Evolutionary conservation across 2,113 vertebrate genomes (phyloP).

Genomic region (Phaethornis superciliosus): DNA sequence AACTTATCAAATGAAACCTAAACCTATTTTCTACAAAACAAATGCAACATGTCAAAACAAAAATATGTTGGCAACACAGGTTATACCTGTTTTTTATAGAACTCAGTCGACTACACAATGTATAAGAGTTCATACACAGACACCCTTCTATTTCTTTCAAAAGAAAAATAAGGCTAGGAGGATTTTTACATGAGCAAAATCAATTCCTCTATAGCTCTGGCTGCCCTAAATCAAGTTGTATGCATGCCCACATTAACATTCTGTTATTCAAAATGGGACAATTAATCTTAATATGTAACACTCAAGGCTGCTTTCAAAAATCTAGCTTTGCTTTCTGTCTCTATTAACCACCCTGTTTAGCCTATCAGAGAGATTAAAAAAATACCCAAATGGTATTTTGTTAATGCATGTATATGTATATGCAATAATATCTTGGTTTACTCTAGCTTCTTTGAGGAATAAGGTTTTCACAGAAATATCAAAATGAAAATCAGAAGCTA

Average conservation of each 20-base stretch:
- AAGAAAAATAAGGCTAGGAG: neutral
- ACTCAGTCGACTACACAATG: neutral
- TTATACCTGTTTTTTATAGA: neutral
- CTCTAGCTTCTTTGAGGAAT: neutral
- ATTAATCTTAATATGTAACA: constrained; percentile 1
- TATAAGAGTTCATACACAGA: neutral
- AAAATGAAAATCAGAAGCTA: neutral
- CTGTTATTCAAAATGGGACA: neutral
- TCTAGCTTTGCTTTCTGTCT: neutral
- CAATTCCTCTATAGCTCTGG: neutral
- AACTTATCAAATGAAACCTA: constrained; percentile 8
- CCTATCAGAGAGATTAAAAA: neutral
- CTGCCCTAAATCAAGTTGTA: neutral
- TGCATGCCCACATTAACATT: neutral
- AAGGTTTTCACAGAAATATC: neutral
- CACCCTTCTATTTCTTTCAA: neutral
- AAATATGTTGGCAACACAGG: neutral
- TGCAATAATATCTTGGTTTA: neutral
- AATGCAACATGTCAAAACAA: neutral
- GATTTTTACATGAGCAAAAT: neutral
- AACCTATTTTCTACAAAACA: neutral
- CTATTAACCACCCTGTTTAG: neutral
- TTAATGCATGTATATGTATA: neutral
- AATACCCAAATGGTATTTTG: neutral
- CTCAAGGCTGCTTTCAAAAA: neutral